Evolutionary conservation across 2,113 vertebrate species (phyloP).

Genomic region (Tyto alba): DNA sequence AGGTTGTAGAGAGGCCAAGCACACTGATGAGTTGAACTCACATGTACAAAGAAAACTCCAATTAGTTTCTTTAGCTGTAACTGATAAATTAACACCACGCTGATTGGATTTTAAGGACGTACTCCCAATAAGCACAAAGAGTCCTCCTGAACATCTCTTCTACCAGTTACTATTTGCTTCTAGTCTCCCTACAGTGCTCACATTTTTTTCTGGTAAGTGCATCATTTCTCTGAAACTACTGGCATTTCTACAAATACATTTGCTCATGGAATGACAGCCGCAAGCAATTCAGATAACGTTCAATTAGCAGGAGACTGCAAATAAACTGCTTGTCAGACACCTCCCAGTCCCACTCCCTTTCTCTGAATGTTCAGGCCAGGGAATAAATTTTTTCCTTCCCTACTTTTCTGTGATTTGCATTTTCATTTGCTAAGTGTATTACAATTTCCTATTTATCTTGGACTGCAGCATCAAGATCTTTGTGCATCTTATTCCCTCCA

Average conservation of each 20-base stretch:
- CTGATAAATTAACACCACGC: neutral
- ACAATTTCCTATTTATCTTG: slow-evolving; percentile 32
- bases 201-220: neutral
- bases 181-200: neutral
- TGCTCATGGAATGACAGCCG: neutral
- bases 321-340: slow-evolving; percentile 16
- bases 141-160: neutral
- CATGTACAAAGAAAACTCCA: neutral
- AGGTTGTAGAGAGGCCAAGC: neutral
- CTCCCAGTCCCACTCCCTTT: neutral
- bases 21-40: neutral
- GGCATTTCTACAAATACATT: slow-evolving; percentile 13
- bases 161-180: neutral
- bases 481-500: neutral
- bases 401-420: slow-evolving; percentile 33
- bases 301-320: slow-evolving; percentile 31
- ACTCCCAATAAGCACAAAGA: neutral
- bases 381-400: neutral
- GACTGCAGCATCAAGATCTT: slow-evolving; percentile 20
- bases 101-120: neutral
- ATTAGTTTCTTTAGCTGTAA: neutral
- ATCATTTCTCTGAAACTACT: neutral
- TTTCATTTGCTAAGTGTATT: slow-evolving; percentile 36
- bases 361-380: neutral
- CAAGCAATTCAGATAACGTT: slow-evolving; percentile 7